Base-by-base conservation (phyloP, 1,140 invertebrate genomes). In the Thereuonema tuberculata region DNA sequence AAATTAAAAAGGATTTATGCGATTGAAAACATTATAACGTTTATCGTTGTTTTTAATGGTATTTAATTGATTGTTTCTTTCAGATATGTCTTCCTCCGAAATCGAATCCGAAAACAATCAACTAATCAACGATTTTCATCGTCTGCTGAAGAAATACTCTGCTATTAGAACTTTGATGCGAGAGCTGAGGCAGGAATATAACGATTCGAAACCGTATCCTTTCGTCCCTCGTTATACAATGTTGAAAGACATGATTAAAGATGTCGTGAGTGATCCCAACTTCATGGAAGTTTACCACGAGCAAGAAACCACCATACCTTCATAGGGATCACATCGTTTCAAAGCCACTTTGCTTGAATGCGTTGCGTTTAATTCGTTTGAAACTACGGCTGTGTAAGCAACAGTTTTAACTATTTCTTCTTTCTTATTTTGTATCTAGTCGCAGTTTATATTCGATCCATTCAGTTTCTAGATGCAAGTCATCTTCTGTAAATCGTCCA, bases 201-300 rank as follows among this genome's bases (percentile, higher is more conserved):
- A 84, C 64, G 85, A 84, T 68, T 87, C 89, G 27, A 92, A 93
- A 74, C 79, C 91, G 67, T 93, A 93, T 72, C 91, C 91, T 43
- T 89, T 94, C 74, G 86, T 94, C 68, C 89, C 90, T 17, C 82
- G 90, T 50, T 95, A 94, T 77, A 87, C 86, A 50, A 89, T 95
- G 79, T 78, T 95, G 54, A 94, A 94, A 74, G 89, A 93, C 69
- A 91, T 95, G 88, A 93, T 94, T 70, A 93, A 92, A 75, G 87
- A 89, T 69, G 89, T 93, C 65, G 88, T 93, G 82, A 83, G 90
- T 66, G 85, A 93, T 76, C 89, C 89, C 3, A 87, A 90, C 73
- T 94, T 93, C 76, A 91, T 93, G 86, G 91, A 93, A 77, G 88
- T 94, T 50, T 93, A 89, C 74, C 90, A 93, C 71, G 90, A 93